These are phyloP conservation scores for Gadus macrocephalus DNA, from an alignment of 2,113 vertebrate genomes.

Conservation along the genomic window DNA sequence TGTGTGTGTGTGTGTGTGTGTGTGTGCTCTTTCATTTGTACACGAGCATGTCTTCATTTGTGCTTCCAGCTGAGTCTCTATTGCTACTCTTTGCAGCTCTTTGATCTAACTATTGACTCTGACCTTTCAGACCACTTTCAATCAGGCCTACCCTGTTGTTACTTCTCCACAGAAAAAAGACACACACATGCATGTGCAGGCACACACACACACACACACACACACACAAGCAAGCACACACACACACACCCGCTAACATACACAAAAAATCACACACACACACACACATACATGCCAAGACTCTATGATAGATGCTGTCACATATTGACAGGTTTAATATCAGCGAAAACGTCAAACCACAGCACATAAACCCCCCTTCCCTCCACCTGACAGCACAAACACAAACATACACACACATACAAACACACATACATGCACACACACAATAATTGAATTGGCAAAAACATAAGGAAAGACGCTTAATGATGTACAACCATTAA, in stretches of 20 bases:
- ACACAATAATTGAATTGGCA: not conserved
- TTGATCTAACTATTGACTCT: constrained; percentile 51
- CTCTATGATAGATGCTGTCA: constrained; percentile 53
- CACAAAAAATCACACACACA: too few relatives aligned
- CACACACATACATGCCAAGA: not conserved
- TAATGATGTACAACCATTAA: not conserved
- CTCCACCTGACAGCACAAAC: not conserved
- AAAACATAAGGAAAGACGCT: constrained; percentile 35
- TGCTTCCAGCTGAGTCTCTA: constrained; percentile 17
- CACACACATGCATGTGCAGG: not conserved
- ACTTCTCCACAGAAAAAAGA: constrained; percentile 38
- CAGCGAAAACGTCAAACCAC: constrained; percentile 40
- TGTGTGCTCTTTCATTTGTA: too few relatives aligned
- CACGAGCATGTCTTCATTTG: not conserved
- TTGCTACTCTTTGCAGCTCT: constrained; percentile 28
- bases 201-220: not conserved
- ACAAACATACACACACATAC: not conserved
- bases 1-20: too few relatives aligned
- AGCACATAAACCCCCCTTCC: constrained; percentile 31
- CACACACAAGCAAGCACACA: too few relatives aligned
- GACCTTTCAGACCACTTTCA: constrained; percentile 59
- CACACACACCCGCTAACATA: too few relatives aligned
- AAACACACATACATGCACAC: not conserved
- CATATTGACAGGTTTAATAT: constrained; percentile 64
- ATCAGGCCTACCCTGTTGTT: constrained; percentile 47